Evolutionary conservation across 2,888 invertebrate genomes (phyloP).

Genomic region (Bombyx huttoni): DNA sequence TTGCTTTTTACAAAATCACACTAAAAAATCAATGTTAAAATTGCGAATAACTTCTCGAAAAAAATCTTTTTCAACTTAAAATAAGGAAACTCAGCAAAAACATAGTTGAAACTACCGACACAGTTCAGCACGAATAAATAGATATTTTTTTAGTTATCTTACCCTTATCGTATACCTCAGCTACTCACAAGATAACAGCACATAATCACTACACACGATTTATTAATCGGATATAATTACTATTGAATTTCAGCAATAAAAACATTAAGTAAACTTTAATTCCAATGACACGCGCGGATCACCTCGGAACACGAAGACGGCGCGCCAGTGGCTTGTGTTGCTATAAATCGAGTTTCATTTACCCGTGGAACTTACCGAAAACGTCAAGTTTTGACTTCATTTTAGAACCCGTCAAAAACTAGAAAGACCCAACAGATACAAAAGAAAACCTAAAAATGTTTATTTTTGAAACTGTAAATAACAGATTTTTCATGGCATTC

Average conservation of each 20-base stretch:
- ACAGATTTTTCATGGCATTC: conserved; percentile 17
- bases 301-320: conserved; percentile 30
- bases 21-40: no score
- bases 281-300: conserved; percentile 39
- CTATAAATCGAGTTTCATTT: conserved; percentile 14
- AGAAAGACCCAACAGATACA: conserved; percentile 4
- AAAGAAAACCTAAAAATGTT: conserved; percentile 3
- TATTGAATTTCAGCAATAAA: conserved; percentile 10
- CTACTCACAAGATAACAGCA: conserved; percentile 51
- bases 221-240: neutral
- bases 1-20: no score
- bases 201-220: conserved; percentile 50
- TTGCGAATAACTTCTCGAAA: no score
- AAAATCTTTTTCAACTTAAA: no score
- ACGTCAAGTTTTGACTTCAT: conserved; percentile 4
- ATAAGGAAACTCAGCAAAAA: neutral
- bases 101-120: conserved; percentile 19
- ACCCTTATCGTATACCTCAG: conserved; percentile 60
- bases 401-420: neutral
- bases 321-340: conserved; percentile 51
- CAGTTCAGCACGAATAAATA: conserved; percentile 21
- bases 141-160: conserved; percentile 28
- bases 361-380: conserved; percentile 6
- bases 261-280: conserved; percentile 54
- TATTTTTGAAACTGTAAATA: conserved; percentile 1